These are phyloP conservation scores for Thysanoteuthis rhombus DNA, from an alignment of 2,888 invertebrate species.

Conservation along the genomic window DNA sequence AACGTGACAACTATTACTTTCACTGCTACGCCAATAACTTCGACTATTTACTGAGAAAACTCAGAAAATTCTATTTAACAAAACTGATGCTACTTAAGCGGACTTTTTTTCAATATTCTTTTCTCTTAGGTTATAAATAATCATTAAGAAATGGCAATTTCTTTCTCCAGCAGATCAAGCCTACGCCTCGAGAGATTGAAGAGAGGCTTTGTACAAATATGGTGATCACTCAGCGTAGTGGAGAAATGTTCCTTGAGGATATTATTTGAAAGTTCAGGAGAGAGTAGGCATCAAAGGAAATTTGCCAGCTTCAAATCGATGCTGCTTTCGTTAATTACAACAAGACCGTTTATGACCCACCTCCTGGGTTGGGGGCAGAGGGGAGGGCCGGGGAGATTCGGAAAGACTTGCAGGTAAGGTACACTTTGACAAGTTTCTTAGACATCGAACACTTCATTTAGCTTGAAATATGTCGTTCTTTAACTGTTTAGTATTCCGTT, in stretches of 20 bases:
- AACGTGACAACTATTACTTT: no score
- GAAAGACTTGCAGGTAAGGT: background rate
- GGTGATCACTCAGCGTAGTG: background rate
- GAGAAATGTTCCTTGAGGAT: background rate
- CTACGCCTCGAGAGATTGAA: background rate
- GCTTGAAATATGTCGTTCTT: background rate
- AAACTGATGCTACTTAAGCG: background rate
- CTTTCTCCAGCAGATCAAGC: background rate
- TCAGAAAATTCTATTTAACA: background rate
- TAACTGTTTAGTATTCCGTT: background rate
- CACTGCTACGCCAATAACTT: no score
- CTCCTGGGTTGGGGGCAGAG: background rate
- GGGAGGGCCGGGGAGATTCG: background rate
- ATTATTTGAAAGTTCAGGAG: background rate
- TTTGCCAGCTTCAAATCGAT: background rate
- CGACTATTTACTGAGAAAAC: no score
- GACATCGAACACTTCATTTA: background rate
- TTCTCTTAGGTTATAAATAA: background rate
- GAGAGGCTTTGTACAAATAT: background rate
- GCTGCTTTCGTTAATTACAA: background rate
- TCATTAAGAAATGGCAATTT: background rate
- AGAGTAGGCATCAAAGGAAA: background rate
- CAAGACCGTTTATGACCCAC: background rate
- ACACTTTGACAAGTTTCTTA: background rate
- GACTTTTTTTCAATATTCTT: background rate